Evolutionary conservation across 2,113 vertebrate species (phyloP).

Genomic region (Pygoscelis adeliae): DNA sequence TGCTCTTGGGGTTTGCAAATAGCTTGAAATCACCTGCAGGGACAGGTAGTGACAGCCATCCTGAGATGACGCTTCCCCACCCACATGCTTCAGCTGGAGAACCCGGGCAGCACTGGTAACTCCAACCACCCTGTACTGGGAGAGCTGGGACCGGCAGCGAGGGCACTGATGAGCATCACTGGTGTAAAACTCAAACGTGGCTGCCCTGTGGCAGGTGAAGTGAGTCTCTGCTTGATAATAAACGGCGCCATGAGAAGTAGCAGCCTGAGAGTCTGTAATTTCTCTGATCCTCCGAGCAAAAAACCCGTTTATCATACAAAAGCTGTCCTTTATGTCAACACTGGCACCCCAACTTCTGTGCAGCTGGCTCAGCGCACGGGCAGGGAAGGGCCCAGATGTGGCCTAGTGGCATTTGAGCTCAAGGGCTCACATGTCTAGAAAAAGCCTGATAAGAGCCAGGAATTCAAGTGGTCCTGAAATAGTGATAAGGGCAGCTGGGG

Average conservation of each 20-base stretch:
- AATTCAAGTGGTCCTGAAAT: constrained; percentile 64
- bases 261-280: background rate
- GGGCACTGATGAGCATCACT: background rate
- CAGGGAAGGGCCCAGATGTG: constrained; percentile 36
- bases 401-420: background rate
- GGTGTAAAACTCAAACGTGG: background rate
- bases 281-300: background rate
- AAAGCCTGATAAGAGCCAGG: constrained; percentile 36
- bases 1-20: background rate
- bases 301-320: background rate
- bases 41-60: background rate
- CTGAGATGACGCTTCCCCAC: background rate
- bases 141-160: background rate
- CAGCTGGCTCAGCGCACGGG: background rate
- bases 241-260: background rate
- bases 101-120: background rate
- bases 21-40: background rate
- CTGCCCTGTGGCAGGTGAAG: background rate
- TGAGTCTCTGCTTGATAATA: background rate
- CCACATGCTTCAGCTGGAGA: background rate
- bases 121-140: background rate
- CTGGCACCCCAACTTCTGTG: background rate
- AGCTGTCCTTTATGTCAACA: background rate
- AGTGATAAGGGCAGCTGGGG: constrained; percentile 21
- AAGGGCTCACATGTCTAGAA: background rate